Evolutionary conservation across 2,113 vertebrate genomes (phyloP).

Genomic region (Nycticryphes semicollaris): DNA sequence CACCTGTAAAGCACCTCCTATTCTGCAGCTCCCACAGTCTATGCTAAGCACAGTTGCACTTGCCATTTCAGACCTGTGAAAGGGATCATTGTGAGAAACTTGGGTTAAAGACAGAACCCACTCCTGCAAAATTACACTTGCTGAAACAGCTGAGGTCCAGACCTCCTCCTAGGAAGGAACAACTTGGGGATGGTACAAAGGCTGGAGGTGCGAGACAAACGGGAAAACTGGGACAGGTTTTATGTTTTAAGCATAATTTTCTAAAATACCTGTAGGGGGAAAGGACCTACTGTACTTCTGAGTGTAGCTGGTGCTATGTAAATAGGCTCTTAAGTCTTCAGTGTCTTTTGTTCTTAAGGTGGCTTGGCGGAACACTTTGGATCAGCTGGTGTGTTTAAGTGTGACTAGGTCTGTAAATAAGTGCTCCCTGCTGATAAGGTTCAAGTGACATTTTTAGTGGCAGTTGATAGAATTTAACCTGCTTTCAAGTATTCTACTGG

Average conservation of each 20-base stretch:
- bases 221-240: not conserved
- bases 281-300: constrained; percentile 20
- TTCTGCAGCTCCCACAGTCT: not conserved
- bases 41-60: not conserved
- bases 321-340: not conserved
- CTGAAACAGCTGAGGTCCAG: not conserved
- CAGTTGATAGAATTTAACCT: constrained; percentile 18
- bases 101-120: not conserved
- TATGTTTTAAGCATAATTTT: not conserved
- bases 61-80: not conserved
- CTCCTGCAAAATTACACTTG: not conserved
- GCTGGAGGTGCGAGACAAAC: not conserved
- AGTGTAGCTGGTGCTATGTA: not conserved
- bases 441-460: constrained; percentile 48
- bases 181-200: not conserved
- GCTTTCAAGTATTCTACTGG: not conserved
- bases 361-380: constrained; percentile 8
- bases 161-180: not conserved
- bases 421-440: not conserved
- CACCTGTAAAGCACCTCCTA: not conserved
- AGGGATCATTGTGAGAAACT: not conserved
- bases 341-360: constrained; percentile 30
- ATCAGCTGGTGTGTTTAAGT: not conserved
- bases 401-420: constrained; percentile 35
- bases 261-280: not conserved